Base-by-base conservation (phyloP, 2,888 invertebrate genomes). In the Papilio protenor region DNA sequence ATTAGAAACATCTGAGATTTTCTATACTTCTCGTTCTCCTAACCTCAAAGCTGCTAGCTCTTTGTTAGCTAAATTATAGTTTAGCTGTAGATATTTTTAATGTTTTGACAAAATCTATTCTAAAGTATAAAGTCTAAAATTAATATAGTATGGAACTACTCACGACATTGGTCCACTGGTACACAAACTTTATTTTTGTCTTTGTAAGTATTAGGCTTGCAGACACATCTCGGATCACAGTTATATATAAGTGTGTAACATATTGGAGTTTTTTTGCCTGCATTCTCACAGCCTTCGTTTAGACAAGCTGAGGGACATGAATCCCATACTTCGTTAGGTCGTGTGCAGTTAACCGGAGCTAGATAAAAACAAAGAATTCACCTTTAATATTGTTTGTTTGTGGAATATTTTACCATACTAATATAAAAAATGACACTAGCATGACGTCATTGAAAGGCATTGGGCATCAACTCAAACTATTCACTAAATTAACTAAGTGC, bases 281-380 rank as follows among this genome's bases (percentile, higher is more conserved):
- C 79, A 6, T 87, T 82, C 8, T 81, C 75, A 73, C 89, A 90
- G 14, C 78, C 78, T 21, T 88, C 87, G 0, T 76, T 77, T 5
- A 83, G 78, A 72, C 90, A 90, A n/a, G 81, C 81, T 0, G 85
- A 80, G 0, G 89, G 84, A 18, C 87, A 83, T 0, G 85, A 69
- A 16, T 81, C 76, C 84, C 85, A 90, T 33, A 83, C 80, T 82
- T 90, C 90, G 45, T 89, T 85, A 5, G 80, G 83, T 77, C 87
- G 84, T 0, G 85, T 87, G 75, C 90, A 90, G 0, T 81, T 70
- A 23, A 88, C 80, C 40, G 84, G 83, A n/a, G 88, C 90, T 90
- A 79, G 33, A 84, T 82, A 55, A 40, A 78, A 59, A 77, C 47
- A n/a, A 57, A 33, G 64, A 16, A 18, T 33, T 18, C 33, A 61